A percentile compares a stretch with the other conserved stretches of the same genome.
Conservation (phyloP, 2,888 invertebrate species). For the Lasioglossum lativentre region DNA sequence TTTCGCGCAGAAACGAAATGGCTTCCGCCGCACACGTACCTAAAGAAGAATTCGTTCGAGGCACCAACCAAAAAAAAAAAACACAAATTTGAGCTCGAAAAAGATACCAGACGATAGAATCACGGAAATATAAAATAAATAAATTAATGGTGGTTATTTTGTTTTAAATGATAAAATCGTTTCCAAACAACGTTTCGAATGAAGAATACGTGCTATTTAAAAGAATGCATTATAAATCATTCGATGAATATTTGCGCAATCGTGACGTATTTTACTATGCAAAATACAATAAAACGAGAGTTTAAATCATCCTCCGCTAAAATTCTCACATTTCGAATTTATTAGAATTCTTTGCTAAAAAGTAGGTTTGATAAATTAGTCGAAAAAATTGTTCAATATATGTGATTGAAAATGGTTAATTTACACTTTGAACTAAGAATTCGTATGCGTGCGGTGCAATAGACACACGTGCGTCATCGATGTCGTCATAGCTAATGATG, state of each 20-base stretch:
- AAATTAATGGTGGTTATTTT: background rate
- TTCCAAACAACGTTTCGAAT: background rate
- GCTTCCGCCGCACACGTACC: background rate
- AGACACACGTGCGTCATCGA: conserved; percentile 38
- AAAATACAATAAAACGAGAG: background rate
- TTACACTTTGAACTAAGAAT: background rate
- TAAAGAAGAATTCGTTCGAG: background rate
- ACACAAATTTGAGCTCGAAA: background rate
- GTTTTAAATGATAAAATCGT: background rate
- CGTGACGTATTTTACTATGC: background rate
- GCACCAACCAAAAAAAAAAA: background rate
- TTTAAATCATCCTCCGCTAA: background rate
- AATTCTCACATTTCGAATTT: background rate
- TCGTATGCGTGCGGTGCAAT: conserved; percentile 15
- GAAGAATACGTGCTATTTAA: background rate
- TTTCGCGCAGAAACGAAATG: background rate
- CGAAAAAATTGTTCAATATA: background rate
- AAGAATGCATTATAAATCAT: no score
- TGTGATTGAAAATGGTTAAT: background rate
- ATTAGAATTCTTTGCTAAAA: background rate
- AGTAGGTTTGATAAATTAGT: background rate
- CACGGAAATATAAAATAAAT: background rate
- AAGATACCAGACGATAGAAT: background rate
- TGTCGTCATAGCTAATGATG: conserved; percentile 53
- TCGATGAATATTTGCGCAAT: background rate